A percentile compares a stretch with the other conserved stretches of the same genome.
phyloP scores from a whole-genome alignment of 1,140 invertebrate species.

The Drosophila melanogaster region DNA sequence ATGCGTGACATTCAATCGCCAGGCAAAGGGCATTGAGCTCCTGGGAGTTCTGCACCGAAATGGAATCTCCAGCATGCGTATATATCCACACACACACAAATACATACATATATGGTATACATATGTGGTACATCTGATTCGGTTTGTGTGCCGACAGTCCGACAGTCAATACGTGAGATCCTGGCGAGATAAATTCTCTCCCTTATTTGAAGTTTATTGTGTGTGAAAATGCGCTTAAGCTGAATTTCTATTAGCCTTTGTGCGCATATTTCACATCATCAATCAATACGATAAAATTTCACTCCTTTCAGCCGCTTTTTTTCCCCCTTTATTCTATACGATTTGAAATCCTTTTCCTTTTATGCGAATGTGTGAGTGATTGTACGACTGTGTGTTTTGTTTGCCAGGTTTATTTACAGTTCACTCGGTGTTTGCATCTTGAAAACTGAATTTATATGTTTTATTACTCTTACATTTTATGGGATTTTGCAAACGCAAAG shows the following conservation, averaged over 20 bases:
- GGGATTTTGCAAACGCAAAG: background rate
- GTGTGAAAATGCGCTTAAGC: conserved; percentile 82
- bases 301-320: background rate
- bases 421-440: conserved; percentile 32
- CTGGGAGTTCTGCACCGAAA: conserved; percentile 25
- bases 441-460: conserved; percentile 18
- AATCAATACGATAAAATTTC: conserved; percentile 80
- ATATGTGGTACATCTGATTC: conserved; percentile 21
- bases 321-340: conserved; percentile 1
- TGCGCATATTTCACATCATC: conserved; percentile 81
- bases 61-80: conserved; percentile 18
- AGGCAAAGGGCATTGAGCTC: conserved; percentile 56
- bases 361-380: conserved; percentile 5
- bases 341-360: conserved; percentile 28
- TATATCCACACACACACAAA: conserved; percentile 1
- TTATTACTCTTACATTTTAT: conserved; percentile 15
- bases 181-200: conserved; percentile 55
- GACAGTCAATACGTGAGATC: conserved; percentile 68
- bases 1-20: conserved; percentile 81
- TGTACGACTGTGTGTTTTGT: conserved; percentile 28
- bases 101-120: background rate
- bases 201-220: conserved; percentile 82
- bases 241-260: conserved; percentile 83
- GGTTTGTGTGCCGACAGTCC: conserved; percentile 8
- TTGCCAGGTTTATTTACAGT: conserved; percentile 50